phyloP scores from a whole-genome alignment of 2,113 vertebrate species.

The Pardalotus punctatus region DNA sequence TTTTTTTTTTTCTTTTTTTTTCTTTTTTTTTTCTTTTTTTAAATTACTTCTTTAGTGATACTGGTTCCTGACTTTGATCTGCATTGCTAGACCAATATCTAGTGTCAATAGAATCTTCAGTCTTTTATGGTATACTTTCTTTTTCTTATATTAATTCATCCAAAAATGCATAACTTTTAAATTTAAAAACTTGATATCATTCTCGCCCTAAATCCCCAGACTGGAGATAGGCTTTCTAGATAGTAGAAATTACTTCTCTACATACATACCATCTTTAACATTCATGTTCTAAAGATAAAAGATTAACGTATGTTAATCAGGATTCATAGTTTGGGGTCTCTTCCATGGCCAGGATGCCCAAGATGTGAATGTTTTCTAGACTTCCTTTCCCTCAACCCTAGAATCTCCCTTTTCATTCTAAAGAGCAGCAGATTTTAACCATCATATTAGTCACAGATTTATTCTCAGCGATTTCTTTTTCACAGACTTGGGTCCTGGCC shows the following conservation, averaged over 20 bases:
- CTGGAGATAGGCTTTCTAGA: slow-evolving; percentile 34
- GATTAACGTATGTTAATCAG: slow-evolving; percentile 22
- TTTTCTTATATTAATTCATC: slow-evolving; percentile 63
- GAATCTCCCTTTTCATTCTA: slow-evolving; percentile 71
- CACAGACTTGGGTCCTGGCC: slow-evolving; percentile 81
- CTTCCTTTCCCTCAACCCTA: slow-evolving; percentile 63
- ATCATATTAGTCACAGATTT: slow-evolving; percentile 76
- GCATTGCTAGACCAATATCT: not conserved
- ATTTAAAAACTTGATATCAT: not conserved
- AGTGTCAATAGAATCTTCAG: slow-evolving; percentile 48
- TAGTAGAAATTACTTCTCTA: slow-evolving; percentile 14
- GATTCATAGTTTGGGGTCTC: slow-evolving; percentile 57
- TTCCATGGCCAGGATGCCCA: slow-evolving; percentile 63
- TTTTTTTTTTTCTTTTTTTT: not conserved
- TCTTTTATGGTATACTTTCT: slow-evolving; percentile 46
- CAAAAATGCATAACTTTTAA: not conserved
- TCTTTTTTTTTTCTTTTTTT: not conserved
- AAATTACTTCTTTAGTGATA: slow-evolving; percentile 21
- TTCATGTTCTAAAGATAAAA: slow-evolving; percentile 7
- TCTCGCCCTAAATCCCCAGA: slow-evolving; percentile 33
- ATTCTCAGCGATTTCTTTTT: slow-evolving; percentile 84
- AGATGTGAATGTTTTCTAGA: slow-evolving; percentile 62
- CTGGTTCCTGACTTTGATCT: slow-evolving; percentile 41
- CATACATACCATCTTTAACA: slow-evolving; percentile 25
- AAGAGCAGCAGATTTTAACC: slow-evolving; percentile 72